A percentile compares a stretch with the other conserved stretches of the same genome.
phyloP scores from a whole-genome alignment of 2,113 vertebrate genomes.

The Aythya baeri region DNA sequence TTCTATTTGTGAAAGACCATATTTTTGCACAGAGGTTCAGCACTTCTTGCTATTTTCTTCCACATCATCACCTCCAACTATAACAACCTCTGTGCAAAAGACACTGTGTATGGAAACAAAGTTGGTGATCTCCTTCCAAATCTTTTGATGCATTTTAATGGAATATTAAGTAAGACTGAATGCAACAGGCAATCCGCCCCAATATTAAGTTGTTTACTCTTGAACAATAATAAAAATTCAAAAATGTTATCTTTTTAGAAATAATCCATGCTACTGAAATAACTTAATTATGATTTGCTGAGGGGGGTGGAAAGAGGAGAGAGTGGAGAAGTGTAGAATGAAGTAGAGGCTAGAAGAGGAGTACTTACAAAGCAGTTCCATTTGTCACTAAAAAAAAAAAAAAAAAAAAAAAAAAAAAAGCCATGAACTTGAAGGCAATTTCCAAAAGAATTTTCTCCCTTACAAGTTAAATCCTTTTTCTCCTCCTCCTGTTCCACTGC shows the following conservation, averaged over 20 bases:
- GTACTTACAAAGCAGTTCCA: conserved; percentile 3
- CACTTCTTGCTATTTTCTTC: neutral
- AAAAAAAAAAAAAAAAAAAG: neutral
- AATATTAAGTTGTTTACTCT: neutral
- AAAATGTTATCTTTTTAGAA: neutral
- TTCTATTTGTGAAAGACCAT: neutral
- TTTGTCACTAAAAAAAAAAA: neutral
- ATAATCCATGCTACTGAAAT: neutral
- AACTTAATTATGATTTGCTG: neutral
- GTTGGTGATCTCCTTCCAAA: neutral
- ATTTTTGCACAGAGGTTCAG: neutral
- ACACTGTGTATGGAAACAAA: neutral
- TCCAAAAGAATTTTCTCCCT: conserved; percentile 66
- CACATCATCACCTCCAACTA: neutral
- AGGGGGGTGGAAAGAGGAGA: neutral
- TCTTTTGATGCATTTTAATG: neutral
- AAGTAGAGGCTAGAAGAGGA: neutral
- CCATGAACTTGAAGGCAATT: conserved; percentile 55
- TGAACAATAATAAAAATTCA: neutral
- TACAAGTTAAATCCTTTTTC: conserved; percentile 62
- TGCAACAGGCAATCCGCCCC: neutral
- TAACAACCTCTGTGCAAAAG: neutral
- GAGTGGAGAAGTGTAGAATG: neutral
- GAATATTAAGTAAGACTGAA: neutral
- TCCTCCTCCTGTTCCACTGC: conserved; percentile 55